Conservation (phyloP, 35 echinoderm and acorn worm genomes). For the Ophioderma brevispina region DNA sequence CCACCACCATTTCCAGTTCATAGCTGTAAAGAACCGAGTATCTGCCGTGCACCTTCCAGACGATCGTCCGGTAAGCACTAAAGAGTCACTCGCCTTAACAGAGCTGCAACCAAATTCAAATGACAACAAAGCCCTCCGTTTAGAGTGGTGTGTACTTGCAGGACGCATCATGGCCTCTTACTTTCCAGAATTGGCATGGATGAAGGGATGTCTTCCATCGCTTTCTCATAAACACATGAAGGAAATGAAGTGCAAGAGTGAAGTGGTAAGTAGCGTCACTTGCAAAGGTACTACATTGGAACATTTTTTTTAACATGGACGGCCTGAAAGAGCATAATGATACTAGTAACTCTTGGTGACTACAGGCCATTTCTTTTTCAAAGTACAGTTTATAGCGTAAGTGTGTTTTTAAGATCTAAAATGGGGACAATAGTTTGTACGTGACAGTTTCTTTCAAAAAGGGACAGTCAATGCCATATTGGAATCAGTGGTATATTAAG, state of each 20-base stretch:
- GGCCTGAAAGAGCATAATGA: too few relatives aligned
- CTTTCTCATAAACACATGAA: slow-evolving; percentile 32
- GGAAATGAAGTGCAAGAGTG: slow-evolving; percentile 16
- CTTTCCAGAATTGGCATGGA: slow-evolving; percentile 22
- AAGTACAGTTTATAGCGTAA: too few relatives aligned
- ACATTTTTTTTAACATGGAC: too few relatives aligned
- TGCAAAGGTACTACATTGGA: too few relatives aligned
- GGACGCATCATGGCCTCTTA: slow-evolving; percentile 24
- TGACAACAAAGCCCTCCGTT: slow-evolving; percentile 38
- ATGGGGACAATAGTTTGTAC: too few relatives aligned
- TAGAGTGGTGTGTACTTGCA: slow-evolving; percentile 37
- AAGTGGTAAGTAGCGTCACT: slow-evolving; percentile 67
- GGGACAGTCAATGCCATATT: too few relatives aligned
- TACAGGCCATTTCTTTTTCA: too few relatives aligned
- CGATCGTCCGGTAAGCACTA: neutral
- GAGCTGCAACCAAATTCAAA: slow-evolving; percentile 27
- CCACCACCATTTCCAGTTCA: slow-evolving; percentile 13
- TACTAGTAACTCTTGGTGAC: too few relatives aligned
- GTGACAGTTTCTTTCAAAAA: too few relatives aligned
- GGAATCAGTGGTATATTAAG: too few relatives aligned
- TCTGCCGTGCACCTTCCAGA: neutral
- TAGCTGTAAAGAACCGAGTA: slow-evolving; percentile 47
- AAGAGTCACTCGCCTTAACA: neutral
- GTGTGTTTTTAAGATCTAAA: too few relatives aligned
- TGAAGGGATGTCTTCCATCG: neutral